These are phyloP conservation scores for Lasaia peninsularis DNA, from an alignment of 1,140 invertebrate species.

Conservation along the genomic window DNA sequence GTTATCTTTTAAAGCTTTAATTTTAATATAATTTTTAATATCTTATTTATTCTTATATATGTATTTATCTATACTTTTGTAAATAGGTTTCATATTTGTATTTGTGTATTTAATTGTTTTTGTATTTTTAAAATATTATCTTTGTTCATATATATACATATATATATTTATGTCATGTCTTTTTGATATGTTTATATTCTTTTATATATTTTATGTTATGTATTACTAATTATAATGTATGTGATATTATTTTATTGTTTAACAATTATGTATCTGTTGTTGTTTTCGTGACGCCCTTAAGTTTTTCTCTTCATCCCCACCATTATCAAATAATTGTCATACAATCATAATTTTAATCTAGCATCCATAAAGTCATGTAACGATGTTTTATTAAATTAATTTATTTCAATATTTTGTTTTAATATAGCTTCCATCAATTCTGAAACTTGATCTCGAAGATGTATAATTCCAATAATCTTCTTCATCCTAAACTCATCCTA, in stretches of 20 bases:
- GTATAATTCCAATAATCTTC: too few relatives aligned
- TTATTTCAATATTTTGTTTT: conserved; percentile 13
- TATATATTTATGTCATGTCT: conserved; percentile 20
- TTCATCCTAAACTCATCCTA: too few relatives aligned
- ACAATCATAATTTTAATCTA: conserved; percentile 1
- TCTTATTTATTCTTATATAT: conserved; percentile 14
- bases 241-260: background rate
- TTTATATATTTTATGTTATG: background rate
- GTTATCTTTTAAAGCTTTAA: conserved; percentile 56
- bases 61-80: conserved; percentile 47
- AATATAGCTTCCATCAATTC: too few relatives aligned
- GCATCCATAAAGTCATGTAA: conserved; percentile 15
- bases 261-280: conserved; percentile 16
- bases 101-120: conserved; percentile 61
- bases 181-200: background rate
- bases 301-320: conserved; percentile 22
- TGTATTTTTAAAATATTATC: conserved; percentile 38
- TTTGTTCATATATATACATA: conserved; percentile 27
- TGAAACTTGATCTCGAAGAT: too few relatives aligned
- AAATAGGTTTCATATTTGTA: conserved; percentile 61
- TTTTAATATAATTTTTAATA: conserved; percentile 34
- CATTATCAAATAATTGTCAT: conserved; percentile 15
- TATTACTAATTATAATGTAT: background rate
- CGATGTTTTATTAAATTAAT: conserved; percentile 21
- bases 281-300: conserved; percentile 37